These are phyloP conservation scores for Crocallis elinguaria DNA, from an alignment of 2,888 invertebrate genomes.

Conservation along the genomic window DNA sequence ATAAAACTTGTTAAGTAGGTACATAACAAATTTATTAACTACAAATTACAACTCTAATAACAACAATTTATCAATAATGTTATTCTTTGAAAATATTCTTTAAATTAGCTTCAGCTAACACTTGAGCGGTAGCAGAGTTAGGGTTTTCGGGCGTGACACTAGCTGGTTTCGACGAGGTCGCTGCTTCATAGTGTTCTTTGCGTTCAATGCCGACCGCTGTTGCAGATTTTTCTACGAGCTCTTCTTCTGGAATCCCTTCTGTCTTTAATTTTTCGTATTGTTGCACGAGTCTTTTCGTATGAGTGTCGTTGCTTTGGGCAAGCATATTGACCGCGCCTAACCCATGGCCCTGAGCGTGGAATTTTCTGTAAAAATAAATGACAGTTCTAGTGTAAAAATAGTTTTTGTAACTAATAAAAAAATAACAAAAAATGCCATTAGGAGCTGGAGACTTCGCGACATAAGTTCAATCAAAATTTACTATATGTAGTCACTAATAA, in stretches of 20 bases:
- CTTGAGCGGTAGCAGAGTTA: slow-evolving; percentile 62
- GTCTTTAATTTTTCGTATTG: slow-evolving; percentile 85
- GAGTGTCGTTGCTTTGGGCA: slow-evolving; percentile 78
- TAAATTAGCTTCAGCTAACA: slow-evolving; percentile 59
- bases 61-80: slow-evolving; percentile 3
- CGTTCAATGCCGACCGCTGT: slow-evolving; percentile 55
- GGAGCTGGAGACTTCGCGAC: too few relatives aligned
- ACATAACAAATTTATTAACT: slow-evolving; percentile 2
- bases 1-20: too few relatives aligned
- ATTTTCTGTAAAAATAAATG: slow-evolving; percentile 82
- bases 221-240: slow-evolving; percentile 71
- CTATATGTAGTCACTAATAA: too few relatives aligned
- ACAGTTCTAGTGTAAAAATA: too few relatives aligned
- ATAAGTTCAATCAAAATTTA: too few relatives aligned
- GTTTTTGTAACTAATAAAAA: too few relatives aligned
- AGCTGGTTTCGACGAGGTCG: slow-evolving; percentile 41
- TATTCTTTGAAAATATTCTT: slow-evolving; percentile 67
- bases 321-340: slow-evolving; percentile 83
- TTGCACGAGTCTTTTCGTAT: slow-evolving; percentile 85
- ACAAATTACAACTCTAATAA: background rate
- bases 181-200: slow-evolving; percentile 42
- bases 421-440: too few relatives aligned
- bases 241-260: slow-evolving; percentile 81
- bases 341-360: slow-evolving; percentile 86
- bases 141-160: slow-evolving; percentile 44